Evolutionary conservation across 2,888 invertebrate species (phyloP).

Genomic region (Epinotia brunnichana): DNA sequence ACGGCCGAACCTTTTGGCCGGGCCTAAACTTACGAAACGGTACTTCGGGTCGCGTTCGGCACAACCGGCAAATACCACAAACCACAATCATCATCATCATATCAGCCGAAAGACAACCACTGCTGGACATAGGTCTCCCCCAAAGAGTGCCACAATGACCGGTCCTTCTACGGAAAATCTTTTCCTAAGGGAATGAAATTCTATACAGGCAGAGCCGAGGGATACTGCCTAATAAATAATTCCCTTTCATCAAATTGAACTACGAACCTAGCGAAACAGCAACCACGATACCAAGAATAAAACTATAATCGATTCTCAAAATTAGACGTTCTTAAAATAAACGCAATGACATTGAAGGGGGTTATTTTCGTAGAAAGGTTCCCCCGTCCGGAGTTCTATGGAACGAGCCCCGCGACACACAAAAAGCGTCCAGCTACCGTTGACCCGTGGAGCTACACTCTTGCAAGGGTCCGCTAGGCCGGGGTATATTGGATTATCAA

Average conservation of each 20-base stretch:
- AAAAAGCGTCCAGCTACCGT: background rate
- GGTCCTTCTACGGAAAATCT: too few relatives aligned
- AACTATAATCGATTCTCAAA: conserved; percentile 20
- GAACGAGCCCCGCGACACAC: conserved; percentile 9
- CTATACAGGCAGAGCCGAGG: too few relatives aligned
- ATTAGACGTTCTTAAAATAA: conserved; percentile 21
- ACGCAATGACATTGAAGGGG: conserved; percentile 32
- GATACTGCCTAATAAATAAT: background rate
- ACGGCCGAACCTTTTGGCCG: too few relatives aligned
- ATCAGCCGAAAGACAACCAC: too few relatives aligned
- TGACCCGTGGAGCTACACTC: background rate
- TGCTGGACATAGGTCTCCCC: too few relatives aligned
- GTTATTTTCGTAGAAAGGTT: conserved; percentile 29
- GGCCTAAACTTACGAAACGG: too few relatives aligned
- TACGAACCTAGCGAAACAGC: background rate
- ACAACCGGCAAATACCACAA: too few relatives aligned
- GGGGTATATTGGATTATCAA: background rate
- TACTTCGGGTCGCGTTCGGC: too few relatives aligned
- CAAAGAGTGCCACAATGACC: too few relatives aligned
- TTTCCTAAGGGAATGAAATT: too few relatives aligned
- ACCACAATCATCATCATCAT: too few relatives aligned
- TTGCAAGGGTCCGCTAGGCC: background rate
- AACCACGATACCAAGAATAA: conserved; percentile 10
- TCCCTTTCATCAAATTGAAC: background rate
- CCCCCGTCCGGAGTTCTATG: conserved; percentile 19